phyloP scores from a whole-genome alignment of 2,797 vertebrate species.

The Pygocentrus nattereri region DNA sequence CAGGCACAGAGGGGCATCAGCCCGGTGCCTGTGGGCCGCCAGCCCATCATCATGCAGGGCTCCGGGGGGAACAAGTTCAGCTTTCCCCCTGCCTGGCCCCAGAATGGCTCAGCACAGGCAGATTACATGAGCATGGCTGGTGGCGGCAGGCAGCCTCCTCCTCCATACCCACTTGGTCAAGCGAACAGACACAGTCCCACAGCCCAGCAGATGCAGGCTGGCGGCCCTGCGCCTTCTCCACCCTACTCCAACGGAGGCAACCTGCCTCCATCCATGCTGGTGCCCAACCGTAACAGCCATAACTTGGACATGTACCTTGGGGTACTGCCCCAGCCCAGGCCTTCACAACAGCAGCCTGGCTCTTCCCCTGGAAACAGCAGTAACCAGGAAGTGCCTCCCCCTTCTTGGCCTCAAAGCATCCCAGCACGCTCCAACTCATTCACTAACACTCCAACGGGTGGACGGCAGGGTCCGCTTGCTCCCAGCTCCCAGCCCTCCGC shows the following conservation, averaged over 20 bases:
- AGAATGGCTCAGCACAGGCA: slow-evolving; percentile 85
- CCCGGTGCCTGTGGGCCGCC: slow-evolving; percentile 88
- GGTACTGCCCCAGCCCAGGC: slow-evolving; percentile 82
- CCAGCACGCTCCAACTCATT: slow-evolving; percentile 95
- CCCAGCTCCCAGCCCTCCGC: slow-evolving; percentile 90
- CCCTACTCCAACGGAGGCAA: slow-evolving; percentile 88
- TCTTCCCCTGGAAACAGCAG: slow-evolving; percentile 79
- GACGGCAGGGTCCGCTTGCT: slow-evolving; percentile 75
- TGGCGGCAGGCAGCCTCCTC: slow-evolving; percentile 87
- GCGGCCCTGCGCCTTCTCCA: slow-evolving; percentile 84
- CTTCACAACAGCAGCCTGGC: slow-evolving; percentile 77
- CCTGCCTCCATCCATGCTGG: slow-evolving; percentile 87
- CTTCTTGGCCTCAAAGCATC: slow-evolving; percentile 84
- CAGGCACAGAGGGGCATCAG: slow-evolving; percentile 90
- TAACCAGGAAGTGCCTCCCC: slow-evolving; percentile 87
- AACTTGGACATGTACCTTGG: slow-evolving; percentile 91
- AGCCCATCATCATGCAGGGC: slow-evolving; percentile 95
- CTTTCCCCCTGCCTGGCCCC: slow-evolving; percentile 88
- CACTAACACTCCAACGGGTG: slow-evolving; percentile 85
- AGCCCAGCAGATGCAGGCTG: slow-evolving; percentile 88
- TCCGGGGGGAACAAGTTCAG: slow-evolving; percentile 89
- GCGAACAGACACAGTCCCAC: slow-evolving; percentile 89
- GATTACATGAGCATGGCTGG: slow-evolving; percentile 85
- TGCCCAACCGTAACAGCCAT: slow-evolving; percentile 91
- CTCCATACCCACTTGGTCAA: slow-evolving; percentile 88